Evolutionary conservation across 2,888 invertebrate species (phyloP), one percentile per base, ranked within the genome.

Genomic region (Balanococcus diminutus): DNA sequence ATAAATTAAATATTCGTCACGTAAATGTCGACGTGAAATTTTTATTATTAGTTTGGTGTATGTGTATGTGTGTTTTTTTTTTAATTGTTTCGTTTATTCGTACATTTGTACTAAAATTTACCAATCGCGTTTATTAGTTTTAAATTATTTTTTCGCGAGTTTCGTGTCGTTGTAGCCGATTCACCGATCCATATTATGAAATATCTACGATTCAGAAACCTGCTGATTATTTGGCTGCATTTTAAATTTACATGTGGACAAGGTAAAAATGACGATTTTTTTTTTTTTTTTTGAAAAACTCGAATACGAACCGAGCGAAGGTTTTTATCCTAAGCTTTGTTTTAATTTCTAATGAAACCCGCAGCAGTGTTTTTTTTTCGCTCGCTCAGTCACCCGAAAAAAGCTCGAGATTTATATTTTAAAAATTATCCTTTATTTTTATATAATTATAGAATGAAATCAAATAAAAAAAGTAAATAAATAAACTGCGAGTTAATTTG

Each of bases 1-100:
- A 25, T n/a, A n/a, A n/a, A 9, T 79, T 32, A 19, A 28, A 36
- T 79, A 67, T 67, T 67, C 14, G 28, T 67, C 67, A 16, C 28
- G 36, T 79, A 36, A 79, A 79, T 79, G 36, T 79, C 9, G 75
- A 36, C 75, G 75, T 79, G 75, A 36, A 79, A 79, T 79, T 75
- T 67, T 36, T 36, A 79, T n/a, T n/a, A 32, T 32, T 79, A 36
- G 32, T 79, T 72, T 72, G 3, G 6, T 25, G 51, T 61, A 19
- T 72, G 31, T 72, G 19, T 32, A 31, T 32, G 72, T 5, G 31
- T 28, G 11, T 72, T 72, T 67, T 31, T 72, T 72, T 72, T 72
- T 28, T 16, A 31, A n/a, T 51, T 51, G 14, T 51, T 72, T 72
- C 31, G 31, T 6, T 72, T 72, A 22, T 56, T 22, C 22, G 19